Conservation (phyloP, 2,113 vertebrate genomes). For the Turnix velox region DNA sequence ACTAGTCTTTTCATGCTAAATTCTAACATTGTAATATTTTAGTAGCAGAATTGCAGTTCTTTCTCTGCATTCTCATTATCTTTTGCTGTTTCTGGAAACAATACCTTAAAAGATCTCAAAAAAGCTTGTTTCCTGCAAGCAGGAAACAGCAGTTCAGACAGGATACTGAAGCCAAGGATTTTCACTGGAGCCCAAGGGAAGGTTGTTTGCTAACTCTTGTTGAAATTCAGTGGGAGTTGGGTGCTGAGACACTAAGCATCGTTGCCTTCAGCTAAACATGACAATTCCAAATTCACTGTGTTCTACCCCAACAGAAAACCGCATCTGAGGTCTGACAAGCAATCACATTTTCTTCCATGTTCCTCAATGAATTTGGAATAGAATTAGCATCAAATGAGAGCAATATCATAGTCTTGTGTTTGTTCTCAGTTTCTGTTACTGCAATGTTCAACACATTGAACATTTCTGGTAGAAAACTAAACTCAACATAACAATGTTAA, state of each 20-base stretch:
- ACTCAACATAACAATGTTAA: background rate
- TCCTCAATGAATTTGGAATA: background rate
- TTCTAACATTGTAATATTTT: background rate
- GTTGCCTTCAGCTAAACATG: slow-evolving; percentile 42
- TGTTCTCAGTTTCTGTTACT: background rate
- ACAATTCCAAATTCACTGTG: background rate
- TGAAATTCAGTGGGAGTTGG: slow-evolving; percentile 45
- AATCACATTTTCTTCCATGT: background rate
- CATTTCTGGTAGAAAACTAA: background rate
- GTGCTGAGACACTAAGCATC: slow-evolving; percentile 20
- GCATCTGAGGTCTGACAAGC: slow-evolving; percentile 21
- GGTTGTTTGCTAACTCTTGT: slow-evolving; percentile 33
- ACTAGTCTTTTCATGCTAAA: background rate
- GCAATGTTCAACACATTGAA: background rate
- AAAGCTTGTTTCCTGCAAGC: background rate
- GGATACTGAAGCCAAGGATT: background rate
- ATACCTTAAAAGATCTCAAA: background rate
- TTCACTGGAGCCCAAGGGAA: slow-evolving; percentile 44
- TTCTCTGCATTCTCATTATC: background rate
- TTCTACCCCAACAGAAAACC: background rate
- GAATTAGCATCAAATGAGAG: background rate
- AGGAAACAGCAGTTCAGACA: background rate
- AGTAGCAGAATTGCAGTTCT: background rate
- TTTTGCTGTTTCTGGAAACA: background rate
- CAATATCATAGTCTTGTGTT: background rate